Conservation (phyloP, 1,140 invertebrate species). For the Heliconius hermathena region DNA sequence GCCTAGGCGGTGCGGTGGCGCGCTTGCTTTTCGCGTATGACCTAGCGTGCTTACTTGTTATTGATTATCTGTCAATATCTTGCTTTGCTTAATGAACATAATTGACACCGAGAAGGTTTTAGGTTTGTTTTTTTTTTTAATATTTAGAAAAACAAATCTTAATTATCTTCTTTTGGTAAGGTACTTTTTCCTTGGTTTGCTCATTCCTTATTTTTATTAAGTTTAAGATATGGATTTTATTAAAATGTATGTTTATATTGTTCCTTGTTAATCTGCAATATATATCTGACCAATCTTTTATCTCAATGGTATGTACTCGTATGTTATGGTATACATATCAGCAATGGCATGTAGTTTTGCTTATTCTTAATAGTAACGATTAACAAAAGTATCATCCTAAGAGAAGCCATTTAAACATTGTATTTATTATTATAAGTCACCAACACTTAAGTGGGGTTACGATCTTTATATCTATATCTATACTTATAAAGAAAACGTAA, state of each 20-base stretch:
- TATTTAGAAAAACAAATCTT: background rate
- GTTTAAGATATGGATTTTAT: background rate
- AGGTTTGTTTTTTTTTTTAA: background rate
- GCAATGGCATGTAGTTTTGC: too few relatives aligned
- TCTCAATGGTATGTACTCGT: too few relatives aligned
- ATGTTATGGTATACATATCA: too few relatives aligned
- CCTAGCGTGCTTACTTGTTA: conserved; percentile 65
- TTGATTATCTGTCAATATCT: conserved; percentile 71
- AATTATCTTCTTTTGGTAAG: background rate
- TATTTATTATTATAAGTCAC: background rate
- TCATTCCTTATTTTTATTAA: background rate
- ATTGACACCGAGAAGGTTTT: background rate
- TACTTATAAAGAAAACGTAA: too few relatives aligned
- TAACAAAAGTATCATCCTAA: background rate
- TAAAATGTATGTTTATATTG: background rate
- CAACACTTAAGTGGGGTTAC: background rate
- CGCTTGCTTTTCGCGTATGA: conserved; percentile 61
- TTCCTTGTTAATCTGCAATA: background rate
- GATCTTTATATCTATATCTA: background rate
- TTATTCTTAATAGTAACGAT: background rate
- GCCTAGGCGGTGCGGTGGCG: conserved; percentile 65
- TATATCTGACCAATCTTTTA: background rate
- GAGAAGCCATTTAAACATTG: background rate
- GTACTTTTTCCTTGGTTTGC: background rate
- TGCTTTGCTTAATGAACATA: conserved; percentile 35